phyloP scores from a whole-genome alignment of 2,113 vertebrate species.

The Cephalopholis sonnerati region DNA sequence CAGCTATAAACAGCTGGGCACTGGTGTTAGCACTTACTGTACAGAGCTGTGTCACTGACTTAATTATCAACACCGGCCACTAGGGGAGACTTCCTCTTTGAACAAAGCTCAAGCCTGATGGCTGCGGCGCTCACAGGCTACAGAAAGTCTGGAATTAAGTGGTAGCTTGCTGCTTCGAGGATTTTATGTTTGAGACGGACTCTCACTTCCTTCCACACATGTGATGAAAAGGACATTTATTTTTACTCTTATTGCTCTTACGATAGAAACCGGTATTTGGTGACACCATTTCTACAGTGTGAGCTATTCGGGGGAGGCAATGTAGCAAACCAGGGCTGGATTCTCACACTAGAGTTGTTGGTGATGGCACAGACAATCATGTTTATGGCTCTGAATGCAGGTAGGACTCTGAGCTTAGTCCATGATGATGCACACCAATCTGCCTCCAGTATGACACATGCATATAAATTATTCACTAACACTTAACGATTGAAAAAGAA shows the following conservation, averaged over 20 bases:
- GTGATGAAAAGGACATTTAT: neutral
- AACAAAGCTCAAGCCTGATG: neutral
- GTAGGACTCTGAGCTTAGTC: neutral
- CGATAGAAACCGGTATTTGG: too few species aligned
- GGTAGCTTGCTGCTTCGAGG: neutral
- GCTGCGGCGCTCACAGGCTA: neutral
- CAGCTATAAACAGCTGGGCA: slow-evolving; percentile 59
- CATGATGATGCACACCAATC: neutral
- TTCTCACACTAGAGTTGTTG: neutral
- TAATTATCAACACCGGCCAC: slow-evolving; percentile 49
- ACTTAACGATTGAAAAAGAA: neutral
- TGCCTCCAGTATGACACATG: slow-evolving; percentile 3
- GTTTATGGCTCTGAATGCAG: slow-evolving; percentile 25
- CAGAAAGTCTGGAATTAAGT: neutral
- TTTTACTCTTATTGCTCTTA: too few species aligned
- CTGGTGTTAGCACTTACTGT: slow-evolving; percentile 51
- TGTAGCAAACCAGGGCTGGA: neutral
- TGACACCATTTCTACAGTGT: too few species aligned
- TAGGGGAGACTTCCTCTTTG: slow-evolving; percentile 23
- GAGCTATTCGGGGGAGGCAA: too few species aligned
- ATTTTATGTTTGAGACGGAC: neutral
- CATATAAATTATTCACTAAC: slow-evolving; percentile 20
- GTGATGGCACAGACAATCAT: neutral
- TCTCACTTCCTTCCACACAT: neutral
- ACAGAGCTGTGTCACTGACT: slow-evolving; percentile 39